Evolutionary conservation across 2,797 vertebrate species (phyloP).

Genomic region (Mastacembelus armatus): DNA sequence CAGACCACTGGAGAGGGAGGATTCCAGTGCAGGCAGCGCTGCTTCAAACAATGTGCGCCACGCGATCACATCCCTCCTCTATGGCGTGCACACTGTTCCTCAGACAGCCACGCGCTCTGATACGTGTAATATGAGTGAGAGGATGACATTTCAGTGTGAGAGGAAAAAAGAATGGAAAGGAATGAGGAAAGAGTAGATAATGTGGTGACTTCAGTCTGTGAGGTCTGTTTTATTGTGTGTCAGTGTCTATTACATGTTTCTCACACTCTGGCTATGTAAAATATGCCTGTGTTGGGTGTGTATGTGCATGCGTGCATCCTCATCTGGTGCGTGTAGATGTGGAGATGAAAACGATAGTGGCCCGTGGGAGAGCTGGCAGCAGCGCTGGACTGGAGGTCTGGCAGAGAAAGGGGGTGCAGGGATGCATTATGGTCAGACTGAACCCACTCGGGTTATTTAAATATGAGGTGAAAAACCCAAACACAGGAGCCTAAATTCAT

Average conservation of each 20-base stretch:
- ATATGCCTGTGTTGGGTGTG: conserved; percentile 38
- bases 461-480: conserved; percentile 54
- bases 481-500: conserved; percentile 14
- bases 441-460: conserved; percentile 58
- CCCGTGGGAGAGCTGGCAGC: conserved; percentile 74
- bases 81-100: conserved; percentile 56
- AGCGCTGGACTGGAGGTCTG: conserved; percentile 67
- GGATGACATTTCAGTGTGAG: conserved; percentile 56
- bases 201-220: conserved; percentile 75
- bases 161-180: conserved; percentile 65
- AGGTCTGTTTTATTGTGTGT: conserved; percentile 79
- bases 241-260: conserved; percentile 71
- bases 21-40: conserved; percentile 53
- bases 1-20: conserved; percentile 68
- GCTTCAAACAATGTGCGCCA: conserved; percentile 67
- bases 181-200: conserved; percentile 60
- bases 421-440: conserved; percentile 53
- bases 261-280: conserved; percentile 51
- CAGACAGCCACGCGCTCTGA: conserved; percentile 41
- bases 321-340: conserved; percentile 53
- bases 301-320: conserved; percentile 47
- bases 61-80: conserved; percentile 67
- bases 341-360: conserved; percentile 74
- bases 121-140: conserved; percentile 54
- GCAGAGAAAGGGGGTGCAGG: conserved; percentile 64